A percentile compares a stretch with the other conserved stretches of the same genome.
phyloP scores from a whole-genome alignment of 1,140 invertebrate genomes.

The Atta cephalotes region DNA sequence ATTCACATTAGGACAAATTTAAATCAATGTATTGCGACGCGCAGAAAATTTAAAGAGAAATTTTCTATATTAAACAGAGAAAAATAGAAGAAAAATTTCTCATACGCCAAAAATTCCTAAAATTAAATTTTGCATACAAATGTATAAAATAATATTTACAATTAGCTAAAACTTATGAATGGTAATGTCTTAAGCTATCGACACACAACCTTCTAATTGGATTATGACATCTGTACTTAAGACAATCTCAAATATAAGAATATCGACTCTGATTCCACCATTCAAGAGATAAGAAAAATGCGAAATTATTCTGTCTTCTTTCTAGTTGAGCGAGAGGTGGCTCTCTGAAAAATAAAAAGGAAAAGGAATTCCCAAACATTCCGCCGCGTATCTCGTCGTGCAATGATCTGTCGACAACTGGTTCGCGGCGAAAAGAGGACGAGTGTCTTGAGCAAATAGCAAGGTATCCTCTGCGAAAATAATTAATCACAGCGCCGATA shows the following conservation, averaged over 20 bases:
- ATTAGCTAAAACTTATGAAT: too few relatives aligned
- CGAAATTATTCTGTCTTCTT: not conserved
- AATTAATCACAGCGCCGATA: slow-evolving; percentile 74
- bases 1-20: not conserved
- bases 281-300: not conserved
- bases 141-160: too few relatives aligned
- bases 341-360: not conserved
- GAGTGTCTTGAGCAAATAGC: slow-evolving; percentile 59
- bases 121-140: not conserved
- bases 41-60: not conserved
- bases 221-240: too few relatives aligned
- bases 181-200: too few relatives aligned
- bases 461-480: slow-evolving; percentile 50
- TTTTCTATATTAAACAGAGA: not conserved
- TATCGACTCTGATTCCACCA: not conserved
- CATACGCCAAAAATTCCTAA: not conserved
- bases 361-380: not conserved
- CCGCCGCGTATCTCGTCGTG: not conserved
- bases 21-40: not conserved
- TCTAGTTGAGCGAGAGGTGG: not conserved
- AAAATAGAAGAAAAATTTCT: not conserved
- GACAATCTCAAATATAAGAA: too few relatives aligned
- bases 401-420: slow-evolving; percentile 28
- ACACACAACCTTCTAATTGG: too few relatives aligned
- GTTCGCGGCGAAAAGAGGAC: not conserved